Conservation (phyloP, 2,113 vertebrate species). For the Gavialis gangeticus region DNA sequence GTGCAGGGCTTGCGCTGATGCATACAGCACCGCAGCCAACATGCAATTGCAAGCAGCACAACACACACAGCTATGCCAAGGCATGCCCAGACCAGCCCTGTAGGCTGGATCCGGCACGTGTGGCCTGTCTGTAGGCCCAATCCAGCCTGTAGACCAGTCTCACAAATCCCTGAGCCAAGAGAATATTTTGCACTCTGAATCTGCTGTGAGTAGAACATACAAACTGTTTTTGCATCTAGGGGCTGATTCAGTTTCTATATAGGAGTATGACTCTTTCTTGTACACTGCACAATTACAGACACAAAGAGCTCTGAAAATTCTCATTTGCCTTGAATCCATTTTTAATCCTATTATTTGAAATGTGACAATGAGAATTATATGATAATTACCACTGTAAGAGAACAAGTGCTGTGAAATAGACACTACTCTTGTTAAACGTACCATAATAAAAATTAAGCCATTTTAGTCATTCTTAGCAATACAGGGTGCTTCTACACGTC, state of each 20-base stretch:
- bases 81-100: not conserved
- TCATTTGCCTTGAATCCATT: not conserved
- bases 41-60: no score
- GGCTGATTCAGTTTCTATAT: not conserved
- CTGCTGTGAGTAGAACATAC: not conserved
- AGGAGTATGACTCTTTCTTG: not conserved
- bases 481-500: no score
- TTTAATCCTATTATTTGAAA: accelerated
- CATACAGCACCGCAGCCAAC: no score
- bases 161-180: no score
- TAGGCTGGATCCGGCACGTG: no score
- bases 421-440: not conserved
- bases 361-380: not conserved
- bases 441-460: not conserved
- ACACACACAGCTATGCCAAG: not conserved
- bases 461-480: not conserved
- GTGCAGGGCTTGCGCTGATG: no score
- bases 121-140: no score
- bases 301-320: not conserved
- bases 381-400: accelerated
- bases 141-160: no score
- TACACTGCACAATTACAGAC: not conserved
- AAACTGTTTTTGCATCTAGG: not conserved
- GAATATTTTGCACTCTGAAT: no score
- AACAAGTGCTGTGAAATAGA: not conserved